Evolutionary conservation across 2,888 invertebrate genomes (phyloP).

Genomic region (Allacma fusca): DNA sequence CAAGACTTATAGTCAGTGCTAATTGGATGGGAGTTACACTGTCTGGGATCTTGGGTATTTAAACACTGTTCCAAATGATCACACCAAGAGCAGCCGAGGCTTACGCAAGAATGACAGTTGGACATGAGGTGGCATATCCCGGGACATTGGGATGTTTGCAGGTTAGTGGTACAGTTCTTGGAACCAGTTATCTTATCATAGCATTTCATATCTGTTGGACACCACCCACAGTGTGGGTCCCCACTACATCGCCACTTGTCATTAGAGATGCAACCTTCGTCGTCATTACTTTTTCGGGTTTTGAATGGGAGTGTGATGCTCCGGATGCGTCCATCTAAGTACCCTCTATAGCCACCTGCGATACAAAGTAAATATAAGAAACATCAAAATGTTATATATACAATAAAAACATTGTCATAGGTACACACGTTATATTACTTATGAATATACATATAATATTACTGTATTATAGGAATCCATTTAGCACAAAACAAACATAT

Average conservation of each 20-base stretch:
- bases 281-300: slow-evolving; percentile 44
- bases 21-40: slow-evolving; percentile 73
- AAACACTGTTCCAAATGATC: slow-evolving; percentile 77
- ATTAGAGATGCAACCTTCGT: slow-evolving; percentile 47
- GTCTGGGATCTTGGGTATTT: slow-evolving; percentile 63
- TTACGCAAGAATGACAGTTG: slow-evolving; percentile 89
- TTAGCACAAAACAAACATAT: no score
- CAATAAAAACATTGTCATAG: no score
- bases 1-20: slow-evolving; percentile 90
- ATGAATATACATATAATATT: no score
- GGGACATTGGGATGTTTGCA: slow-evolving; percentile 86
- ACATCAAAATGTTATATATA: no score
- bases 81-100: slow-evolving; percentile 86
- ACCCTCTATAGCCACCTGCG: slow-evolving; percentile 60
- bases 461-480: no score
- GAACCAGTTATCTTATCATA: slow-evolving; percentile 83
- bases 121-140: slow-evolving; percentile 88
- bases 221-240: slow-evolving; percentile 95
- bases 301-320: slow-evolving; percentile 54
- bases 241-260: slow-evolving; percentile 74
- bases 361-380: no score
- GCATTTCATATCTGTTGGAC: slow-evolving; percentile 80
- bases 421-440: no score
- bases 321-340: slow-evolving; percentile 50
- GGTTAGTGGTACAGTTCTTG: slow-evolving; percentile 83